Conservation (phyloP, 92 coral and sea anemone species). For the Epizoanthus scotinus region DNA sequence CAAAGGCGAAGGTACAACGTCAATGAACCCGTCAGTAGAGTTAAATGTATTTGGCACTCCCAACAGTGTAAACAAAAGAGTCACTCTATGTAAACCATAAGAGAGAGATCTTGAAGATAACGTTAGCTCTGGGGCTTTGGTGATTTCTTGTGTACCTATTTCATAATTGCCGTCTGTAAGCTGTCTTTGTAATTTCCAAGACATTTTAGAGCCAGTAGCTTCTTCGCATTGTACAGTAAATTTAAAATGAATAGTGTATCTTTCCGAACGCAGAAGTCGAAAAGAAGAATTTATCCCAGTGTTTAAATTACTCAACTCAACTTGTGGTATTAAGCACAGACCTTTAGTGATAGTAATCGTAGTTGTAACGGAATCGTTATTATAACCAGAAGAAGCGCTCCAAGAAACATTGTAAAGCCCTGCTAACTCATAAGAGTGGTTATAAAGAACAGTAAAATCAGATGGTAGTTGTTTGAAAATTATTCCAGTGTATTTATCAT, state of each 20-base stretch:
- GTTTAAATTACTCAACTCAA: constrained; percentile 31
- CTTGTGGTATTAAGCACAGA: constrained; percentile 12
- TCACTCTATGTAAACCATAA: background rate
- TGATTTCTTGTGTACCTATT: background rate
- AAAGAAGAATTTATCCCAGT: background rate
- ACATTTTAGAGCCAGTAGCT: constrained; percentile 17
- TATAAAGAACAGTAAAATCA: background rate
- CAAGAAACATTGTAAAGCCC: constrained; percentile 35
- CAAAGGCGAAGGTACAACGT: constrained; percentile 21
- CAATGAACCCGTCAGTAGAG: constrained; percentile 3
- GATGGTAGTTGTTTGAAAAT: constrained; percentile 2
- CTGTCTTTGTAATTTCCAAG: constrained; percentile 17
- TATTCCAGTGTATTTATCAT: constrained; percentile 11
- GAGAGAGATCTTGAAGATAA: constrained; percentile 12
- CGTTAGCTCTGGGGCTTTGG: constrained; percentile 4
- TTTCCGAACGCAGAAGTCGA: constrained; percentile 25
- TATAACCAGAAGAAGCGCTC: background rate
- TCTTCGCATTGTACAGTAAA: constrained; percentile 14
- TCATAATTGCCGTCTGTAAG: background rate
- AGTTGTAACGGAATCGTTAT: constrained; percentile 13
- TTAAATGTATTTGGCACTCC: constrained; percentile 29
- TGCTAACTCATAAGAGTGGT: background rate
- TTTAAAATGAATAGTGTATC: constrained; percentile 17
- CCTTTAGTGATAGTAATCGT: constrained; percentile 9
- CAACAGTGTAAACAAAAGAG: constrained; percentile 9